These are phyloP conservation scores for Hozukius guyotensis DNA, from an alignment of 2,797 vertebrate genomes.

Conservation along the genomic window DNA sequence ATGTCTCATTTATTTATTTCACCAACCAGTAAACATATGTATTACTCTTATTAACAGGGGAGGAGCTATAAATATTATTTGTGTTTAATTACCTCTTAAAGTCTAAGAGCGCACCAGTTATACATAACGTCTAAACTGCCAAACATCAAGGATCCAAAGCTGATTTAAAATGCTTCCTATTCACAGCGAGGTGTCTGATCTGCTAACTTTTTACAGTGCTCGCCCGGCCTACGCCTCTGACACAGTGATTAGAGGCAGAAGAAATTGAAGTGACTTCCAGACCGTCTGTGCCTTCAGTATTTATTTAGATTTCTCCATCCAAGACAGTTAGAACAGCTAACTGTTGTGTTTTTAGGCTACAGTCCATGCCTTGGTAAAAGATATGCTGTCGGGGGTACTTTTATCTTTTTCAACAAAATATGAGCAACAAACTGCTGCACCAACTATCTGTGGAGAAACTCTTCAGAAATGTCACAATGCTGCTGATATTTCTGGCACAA, in stretches of 20 bases:
- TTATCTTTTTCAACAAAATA: background rate
- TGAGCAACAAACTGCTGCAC: background rate
- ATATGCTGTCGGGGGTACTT: slow-evolving; percentile 1
- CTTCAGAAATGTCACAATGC: background rate
- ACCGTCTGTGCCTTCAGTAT: background rate
- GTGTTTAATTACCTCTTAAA: background rate
- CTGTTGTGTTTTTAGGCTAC: background rate
- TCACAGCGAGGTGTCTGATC: slow-evolving; percentile 24
- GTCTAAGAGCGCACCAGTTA: background rate
- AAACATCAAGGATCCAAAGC: slow-evolving; percentile 25
- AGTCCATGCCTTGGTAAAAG: background rate
- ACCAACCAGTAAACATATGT: background rate
- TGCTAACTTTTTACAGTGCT: background rate
- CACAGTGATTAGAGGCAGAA: slow-evolving; percentile 45
- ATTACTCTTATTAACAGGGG: background rate
- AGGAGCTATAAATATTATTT: background rate
- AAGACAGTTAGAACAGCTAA: background rate
- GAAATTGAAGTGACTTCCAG: slow-evolving; percentile 46
- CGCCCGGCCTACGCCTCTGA: slow-evolving; percentile 27
- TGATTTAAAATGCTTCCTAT: slow-evolving; percentile 37
- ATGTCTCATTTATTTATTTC: background rate
- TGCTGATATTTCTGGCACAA: background rate
- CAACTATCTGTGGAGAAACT: background rate
- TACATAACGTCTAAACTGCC: background rate
- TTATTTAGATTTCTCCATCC: slow-evolving; percentile 16